Evolutionary conservation across 2,113 vertebrate genomes (phyloP), one percentile per base, ranked within the genome.

Genomic region (Corynorhinus townsendii): DNA sequence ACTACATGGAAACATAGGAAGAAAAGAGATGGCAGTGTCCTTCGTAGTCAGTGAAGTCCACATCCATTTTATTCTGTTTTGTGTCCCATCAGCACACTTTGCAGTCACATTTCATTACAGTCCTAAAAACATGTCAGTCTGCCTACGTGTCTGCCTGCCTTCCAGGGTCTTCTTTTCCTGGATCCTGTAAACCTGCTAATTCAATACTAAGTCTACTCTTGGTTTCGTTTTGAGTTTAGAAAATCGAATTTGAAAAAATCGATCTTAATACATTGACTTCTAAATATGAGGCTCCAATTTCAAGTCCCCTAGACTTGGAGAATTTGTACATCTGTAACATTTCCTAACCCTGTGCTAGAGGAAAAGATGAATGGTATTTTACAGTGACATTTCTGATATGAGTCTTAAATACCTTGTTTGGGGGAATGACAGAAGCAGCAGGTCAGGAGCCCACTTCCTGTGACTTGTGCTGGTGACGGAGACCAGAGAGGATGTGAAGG

Each of bases 251-350:
- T 88, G 43, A 73, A 86, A 95, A 83, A 85, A 19, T 81, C 87
- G 30, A 86, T 71, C 68, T 90, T 77, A 93, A 35, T 85, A 88
- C 38, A 59, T 87, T 56, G 49, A 26, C 81, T 80, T 91, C 90
- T 88, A 95, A 82, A 86, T 81, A 91, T 81, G 54, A 54, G 85
- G 75, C 26, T 76, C n/a, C 62, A 68, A 88, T 83, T 95, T 92
- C 33, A 79, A 49, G 64, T 86, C 49, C 66, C 20, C 49, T 35
- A 52, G 15, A 72, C 45, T 75, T 86, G 9, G 40, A 92, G 49
- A 92, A 89, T 64, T 72, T 91, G 52, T 62, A 91, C 49, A 68
- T 69, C 2, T 62, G 2, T 49, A 22, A 47, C 5, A 6, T 77
- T 89, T 76, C 38, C 86, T 89, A 40, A 72, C 75, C 87, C 45